Conservation (phyloP, 1,140 invertebrate species). For the Saccostrea glomerata region DNA sequence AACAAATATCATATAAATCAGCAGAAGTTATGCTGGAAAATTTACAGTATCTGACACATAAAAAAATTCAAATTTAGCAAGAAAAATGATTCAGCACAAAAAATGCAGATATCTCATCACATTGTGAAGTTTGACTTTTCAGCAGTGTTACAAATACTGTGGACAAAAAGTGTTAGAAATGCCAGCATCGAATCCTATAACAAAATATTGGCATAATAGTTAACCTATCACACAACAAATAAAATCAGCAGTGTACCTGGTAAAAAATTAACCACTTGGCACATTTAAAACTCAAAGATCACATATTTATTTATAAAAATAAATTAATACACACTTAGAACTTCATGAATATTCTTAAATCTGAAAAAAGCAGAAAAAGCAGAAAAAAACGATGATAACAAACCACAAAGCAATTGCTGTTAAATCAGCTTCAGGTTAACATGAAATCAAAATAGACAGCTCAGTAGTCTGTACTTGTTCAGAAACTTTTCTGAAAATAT, state of each 20-base stretch:
- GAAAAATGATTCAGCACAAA: neutral
- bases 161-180: neutral
- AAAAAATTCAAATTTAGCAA: neutral
- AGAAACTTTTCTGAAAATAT: neutral
- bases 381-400: neutral
- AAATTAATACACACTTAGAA: neutral
- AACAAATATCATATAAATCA: neutral
- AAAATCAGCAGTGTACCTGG: neutral
- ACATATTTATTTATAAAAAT: no score
- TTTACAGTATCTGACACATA: neutral
- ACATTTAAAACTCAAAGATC: neutral
- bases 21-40: neutral
- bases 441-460: neutral
- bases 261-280: neutral
- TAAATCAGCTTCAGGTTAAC: neutral
- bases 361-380: neutral
- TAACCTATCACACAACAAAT: neutral
- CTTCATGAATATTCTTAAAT: neutral
- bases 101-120: neutral
- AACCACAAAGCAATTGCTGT: neutral
- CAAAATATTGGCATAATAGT: neutral
- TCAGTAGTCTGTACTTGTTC: neutral
- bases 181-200: neutral
- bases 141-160: neutral
- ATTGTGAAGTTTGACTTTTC: neutral